Percentiles rank a stretch among this genome's conserved stretches.
phyloP scores from a whole-genome alignment of 2,113 vertebrate species.

The Phylloscopus trochiloides region DNA sequence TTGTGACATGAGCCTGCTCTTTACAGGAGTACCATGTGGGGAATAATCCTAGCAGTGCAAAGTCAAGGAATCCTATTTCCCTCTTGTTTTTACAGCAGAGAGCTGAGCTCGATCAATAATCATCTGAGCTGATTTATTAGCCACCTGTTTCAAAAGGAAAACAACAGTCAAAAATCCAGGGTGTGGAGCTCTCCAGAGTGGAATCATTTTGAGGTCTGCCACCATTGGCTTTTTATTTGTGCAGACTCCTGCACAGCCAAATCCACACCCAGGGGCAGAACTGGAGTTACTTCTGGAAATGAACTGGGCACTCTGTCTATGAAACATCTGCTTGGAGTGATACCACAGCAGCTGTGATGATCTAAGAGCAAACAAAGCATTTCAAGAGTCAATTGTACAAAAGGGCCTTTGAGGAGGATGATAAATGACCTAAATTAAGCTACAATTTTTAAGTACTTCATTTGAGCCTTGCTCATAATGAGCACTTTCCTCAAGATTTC shows the following conservation, averaged over 20 bases:
- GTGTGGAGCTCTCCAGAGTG: background rate
- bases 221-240: background rate
- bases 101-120: background rate
- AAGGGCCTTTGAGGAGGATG: slow-evolving; percentile 74
- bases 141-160: background rate
- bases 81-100: background rate
- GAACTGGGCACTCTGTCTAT: slow-evolving; percentile 42
- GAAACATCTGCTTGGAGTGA: slow-evolving; percentile 78
- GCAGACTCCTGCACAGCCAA: background rate
- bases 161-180: background rate
- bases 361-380: slow-evolving; percentile 73
- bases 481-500: slow-evolving; percentile 62
- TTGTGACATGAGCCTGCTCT: background rate
- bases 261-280: slow-evolving; percentile 18
- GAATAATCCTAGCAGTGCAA: background rate
- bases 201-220: slow-evolving; percentile 18
- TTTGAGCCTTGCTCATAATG: slow-evolving; percentile 70
- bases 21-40: background rate
- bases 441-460: slow-evolving; percentile 71
- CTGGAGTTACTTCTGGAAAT: slow-evolving; percentile 56
- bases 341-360: slow-evolving; percentile 74
- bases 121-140: slow-evolving; percentile 3
- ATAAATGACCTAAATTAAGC: slow-evolving; percentile 81
- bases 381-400: slow-evolving; percentile 74
- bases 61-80: background rate